phyloP scores from a whole-genome alignment of 2,888 invertebrate genomes.

The Pollenia labialis region DNA sequence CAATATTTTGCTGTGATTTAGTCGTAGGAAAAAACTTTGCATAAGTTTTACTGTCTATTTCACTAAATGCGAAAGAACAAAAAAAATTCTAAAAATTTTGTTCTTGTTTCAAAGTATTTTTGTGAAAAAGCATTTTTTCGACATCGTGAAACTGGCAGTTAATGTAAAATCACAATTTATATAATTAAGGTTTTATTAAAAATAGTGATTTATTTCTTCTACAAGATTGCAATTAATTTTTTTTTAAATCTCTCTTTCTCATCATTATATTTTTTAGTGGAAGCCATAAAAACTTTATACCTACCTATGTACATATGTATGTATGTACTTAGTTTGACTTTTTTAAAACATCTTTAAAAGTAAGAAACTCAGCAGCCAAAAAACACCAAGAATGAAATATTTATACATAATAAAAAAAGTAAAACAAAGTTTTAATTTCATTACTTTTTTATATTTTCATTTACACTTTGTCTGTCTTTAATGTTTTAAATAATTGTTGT shows the following conservation, averaged over 20 bases:
- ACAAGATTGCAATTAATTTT: background rate
- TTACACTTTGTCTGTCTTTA: constrained; percentile 42
- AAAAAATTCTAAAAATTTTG: too few species aligned
- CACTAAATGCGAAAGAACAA: too few species aligned
- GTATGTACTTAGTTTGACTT: too few species aligned
- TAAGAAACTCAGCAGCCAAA: constrained; percentile 19
- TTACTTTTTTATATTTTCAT: constrained; percentile 30
- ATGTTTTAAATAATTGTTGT: constrained; percentile 39
- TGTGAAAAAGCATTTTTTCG: too few species aligned
- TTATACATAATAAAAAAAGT: constrained; percentile 3
- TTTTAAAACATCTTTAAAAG: constrained; percentile 41
- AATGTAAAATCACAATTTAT: too few species aligned
- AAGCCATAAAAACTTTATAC: constrained; percentile 67
- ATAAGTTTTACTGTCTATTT: too few species aligned
- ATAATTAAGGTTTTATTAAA: too few species aligned
- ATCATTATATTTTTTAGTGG: constrained; percentile 46
- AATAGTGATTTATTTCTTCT: background rate
- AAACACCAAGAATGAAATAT: constrained; percentile 28
- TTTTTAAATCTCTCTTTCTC: background rate
- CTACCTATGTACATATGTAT: too few species aligned
- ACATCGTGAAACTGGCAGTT: too few species aligned
- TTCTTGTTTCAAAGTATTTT: too few species aligned
- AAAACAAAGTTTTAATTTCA: constrained; percentile 58
- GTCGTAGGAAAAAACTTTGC: too few species aligned
- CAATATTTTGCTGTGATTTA: too few species aligned